Percentiles rank a stretch among this genome's conserved stretches.
Conservation (phyloP, 2,797 vertebrate genomes). For the Jordanella pulchra region DNA sequence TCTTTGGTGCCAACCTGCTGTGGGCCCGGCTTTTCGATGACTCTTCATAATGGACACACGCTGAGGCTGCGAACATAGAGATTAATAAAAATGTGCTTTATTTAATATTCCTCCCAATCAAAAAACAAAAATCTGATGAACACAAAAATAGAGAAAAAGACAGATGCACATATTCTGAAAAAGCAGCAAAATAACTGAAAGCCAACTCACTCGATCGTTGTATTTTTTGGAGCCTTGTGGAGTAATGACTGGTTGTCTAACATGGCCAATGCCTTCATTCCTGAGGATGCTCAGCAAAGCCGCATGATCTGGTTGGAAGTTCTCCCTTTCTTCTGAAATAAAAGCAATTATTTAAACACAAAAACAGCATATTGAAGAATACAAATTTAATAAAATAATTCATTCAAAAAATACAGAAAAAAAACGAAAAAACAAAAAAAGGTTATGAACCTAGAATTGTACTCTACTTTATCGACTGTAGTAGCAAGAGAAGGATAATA, state of each 20-base stretch:
- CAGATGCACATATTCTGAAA: background rate
- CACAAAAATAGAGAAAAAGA: background rate
- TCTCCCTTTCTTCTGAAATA: conserved; percentile 54
- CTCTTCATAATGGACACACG: conserved; percentile 73
- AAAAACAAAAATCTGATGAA: background rate
- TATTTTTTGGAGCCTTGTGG: conserved; percentile 45
- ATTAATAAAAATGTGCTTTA: background rate
- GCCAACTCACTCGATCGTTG: conserved; percentile 61
- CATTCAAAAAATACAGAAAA: background rate
- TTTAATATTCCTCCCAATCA: background rate
- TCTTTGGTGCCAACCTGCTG: conserved; percentile 54
- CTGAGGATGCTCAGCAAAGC: conserved; percentile 65
- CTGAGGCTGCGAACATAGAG: conserved; percentile 65
- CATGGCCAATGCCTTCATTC: conserved; percentile 46
- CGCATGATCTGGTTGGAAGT: conserved; percentile 47
- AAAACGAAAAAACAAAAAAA: background rate
- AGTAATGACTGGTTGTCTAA: conserved; percentile 28
- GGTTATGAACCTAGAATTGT: background rate
- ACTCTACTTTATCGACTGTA: background rate
- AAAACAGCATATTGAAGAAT: background rate
- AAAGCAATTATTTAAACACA: conserved; percentile 2
- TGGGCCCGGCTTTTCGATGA: conserved; percentile 44
- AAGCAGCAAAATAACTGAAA: background rate
- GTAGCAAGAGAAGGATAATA: background rate
- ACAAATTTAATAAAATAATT: background rate